These are phyloP conservation scores for Chouioia cunea DNA, from an alignment of 2,888 invertebrate species.

Conservation along the genomic window DNA sequence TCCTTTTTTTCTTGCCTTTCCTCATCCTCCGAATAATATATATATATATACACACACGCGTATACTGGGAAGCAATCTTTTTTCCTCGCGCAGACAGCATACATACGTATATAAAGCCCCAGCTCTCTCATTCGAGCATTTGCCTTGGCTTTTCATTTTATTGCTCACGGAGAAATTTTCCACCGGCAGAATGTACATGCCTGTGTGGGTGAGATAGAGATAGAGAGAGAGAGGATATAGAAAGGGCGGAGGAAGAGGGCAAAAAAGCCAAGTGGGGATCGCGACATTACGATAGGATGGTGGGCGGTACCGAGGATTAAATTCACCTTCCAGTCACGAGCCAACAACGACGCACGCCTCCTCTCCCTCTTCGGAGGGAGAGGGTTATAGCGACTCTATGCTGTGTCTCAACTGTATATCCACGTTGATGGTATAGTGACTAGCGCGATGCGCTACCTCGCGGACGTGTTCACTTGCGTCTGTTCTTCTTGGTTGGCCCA, in stretches of 20 bases:
- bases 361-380: neutral
- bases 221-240: slow-evolving; percentile 38
- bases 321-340: slow-evolving; percentile 59
- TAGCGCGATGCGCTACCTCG: slow-evolving; percentile 32
- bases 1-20: neutral
- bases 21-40: neutral
- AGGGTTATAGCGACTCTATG: neutral
- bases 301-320: slow-evolving; percentile 61
- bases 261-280: slow-evolving; percentile 46
- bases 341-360: slow-evolving; percentile 35
- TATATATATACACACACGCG: neutral
- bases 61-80: slow-evolving; percentile 15
- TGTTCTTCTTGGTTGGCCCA: no score
- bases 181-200: neutral
- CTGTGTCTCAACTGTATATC: no score
- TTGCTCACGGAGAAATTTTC: slow-evolving; percentile 26
- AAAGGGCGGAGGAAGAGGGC: slow-evolving; percentile 47
- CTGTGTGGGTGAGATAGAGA: slow-evolving; percentile 4
- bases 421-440: slow-evolving; percentile 30
- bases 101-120: slow-evolving; percentile 24
- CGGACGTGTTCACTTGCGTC: slow-evolving; percentile 16
- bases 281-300: slow-evolving; percentile 57
- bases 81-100: neutral
- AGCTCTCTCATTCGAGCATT: slow-evolving; percentile 39
- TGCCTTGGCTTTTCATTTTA: slow-evolving; percentile 44